These are phyloP conservation scores for Propithecus deckenii DNA, from an alignment of 2,797 vertebrate genomes.

Conservation along the genomic window DNA sequence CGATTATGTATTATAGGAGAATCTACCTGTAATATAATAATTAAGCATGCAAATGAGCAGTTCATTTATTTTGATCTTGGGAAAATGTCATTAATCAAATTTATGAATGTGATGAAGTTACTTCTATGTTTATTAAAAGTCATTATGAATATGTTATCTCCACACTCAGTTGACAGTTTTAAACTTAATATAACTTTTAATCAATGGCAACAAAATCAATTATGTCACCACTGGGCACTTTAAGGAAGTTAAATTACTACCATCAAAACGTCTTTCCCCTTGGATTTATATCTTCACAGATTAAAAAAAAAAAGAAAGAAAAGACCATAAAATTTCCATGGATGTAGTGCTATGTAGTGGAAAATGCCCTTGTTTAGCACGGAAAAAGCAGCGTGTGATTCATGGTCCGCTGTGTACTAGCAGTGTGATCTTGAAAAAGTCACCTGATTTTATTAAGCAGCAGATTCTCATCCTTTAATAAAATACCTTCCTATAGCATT, in stretches of 20 bases:
- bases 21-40: constrained; percentile 25
- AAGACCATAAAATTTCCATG: neutral
- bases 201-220: constrained; percentile 65
- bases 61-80: constrained; percentile 71
- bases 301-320: neutral
- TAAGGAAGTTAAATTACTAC: constrained; percentile 69
- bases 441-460: neutral
- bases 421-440: neutral
- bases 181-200: constrained; percentile 74
- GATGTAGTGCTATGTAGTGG: neutral
- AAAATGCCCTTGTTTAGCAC: neutral
- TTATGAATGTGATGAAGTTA: constrained; percentile 77
- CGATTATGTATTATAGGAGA: neutral
- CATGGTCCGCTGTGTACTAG: too few species aligned
- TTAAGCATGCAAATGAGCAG: constrained; percentile 51
- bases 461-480: neutral
- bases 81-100: constrained; percentile 78
- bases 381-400: neutral
- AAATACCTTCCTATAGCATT: neutral
- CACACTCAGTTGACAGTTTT: constrained; percentile 66
- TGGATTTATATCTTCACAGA: constrained; percentile 15
- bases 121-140: constrained; percentile 77
- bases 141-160: constrained; percentile 70
- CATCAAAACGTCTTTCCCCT: constrained; percentile 46
- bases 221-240: constrained; percentile 63